Evolutionary conservation across 35 echinoderm and acorn worm genomes (phyloP).

Genomic region (Heliocidaris tuberculata): DNA sequence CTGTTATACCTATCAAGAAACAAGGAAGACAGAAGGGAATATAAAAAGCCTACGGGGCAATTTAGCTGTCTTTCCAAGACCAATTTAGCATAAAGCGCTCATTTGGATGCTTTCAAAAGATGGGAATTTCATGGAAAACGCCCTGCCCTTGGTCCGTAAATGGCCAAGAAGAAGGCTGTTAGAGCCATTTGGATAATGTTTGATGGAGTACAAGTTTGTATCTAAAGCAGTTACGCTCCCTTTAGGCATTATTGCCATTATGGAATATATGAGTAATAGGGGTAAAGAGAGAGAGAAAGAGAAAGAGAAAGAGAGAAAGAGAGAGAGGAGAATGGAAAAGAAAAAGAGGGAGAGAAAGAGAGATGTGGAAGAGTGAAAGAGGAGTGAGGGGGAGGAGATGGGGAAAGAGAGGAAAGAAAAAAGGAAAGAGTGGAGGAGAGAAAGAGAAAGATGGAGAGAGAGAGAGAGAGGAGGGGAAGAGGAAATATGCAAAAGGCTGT

Average conservation of each 20-base stretch:
- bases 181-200: neutral
- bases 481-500: no score
- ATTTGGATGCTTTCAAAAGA: conserved; percentile 44
- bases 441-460: neutral
- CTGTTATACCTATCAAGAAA: neutral
- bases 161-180: neutral
- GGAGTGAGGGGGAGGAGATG: neutral
- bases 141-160: neutral
- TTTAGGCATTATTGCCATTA: neutral
- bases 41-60: neutral
- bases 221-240: neutral
- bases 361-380: neutral
- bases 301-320: neutral
- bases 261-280: neutral
- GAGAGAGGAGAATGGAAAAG: neutral
- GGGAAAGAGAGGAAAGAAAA: neutral
- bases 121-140: conserved; percentile 29
- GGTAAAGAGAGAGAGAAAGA: neutral
- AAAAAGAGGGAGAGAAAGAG: neutral
- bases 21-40: neutral
- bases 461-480: neutral
- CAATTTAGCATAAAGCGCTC: neutral
- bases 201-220: neutral
- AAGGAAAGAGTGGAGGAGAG: neutral
- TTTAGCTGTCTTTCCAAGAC: neutral